These are phyloP conservation scores for Peromyscus melanophrys DNA, from an alignment of 2,797 vertebrate species.

Conservation along the genomic window DNA sequence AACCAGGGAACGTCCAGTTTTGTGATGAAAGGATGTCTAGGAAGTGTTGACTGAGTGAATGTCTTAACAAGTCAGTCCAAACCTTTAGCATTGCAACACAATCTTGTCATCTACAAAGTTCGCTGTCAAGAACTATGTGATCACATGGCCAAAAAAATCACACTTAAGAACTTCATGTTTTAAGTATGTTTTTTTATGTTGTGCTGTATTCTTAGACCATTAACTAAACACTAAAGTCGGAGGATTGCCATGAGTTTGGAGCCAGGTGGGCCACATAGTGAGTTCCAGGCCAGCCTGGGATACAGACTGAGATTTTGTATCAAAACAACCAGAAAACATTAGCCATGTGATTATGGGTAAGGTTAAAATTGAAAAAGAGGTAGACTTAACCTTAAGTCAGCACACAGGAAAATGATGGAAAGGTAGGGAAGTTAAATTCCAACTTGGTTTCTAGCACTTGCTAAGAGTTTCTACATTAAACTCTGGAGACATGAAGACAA, in stretches of 20 bases:
- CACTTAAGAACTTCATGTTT: not conserved
- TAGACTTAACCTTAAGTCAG: not conserved
- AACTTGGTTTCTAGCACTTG: constrained; percentile 13
- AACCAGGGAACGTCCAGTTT: not conserved
- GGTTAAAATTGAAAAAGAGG: not conserved
- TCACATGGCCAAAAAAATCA: not conserved
- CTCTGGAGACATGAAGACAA: not conserved
- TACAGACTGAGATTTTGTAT: not conserved
- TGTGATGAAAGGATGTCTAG: constrained; percentile 10
- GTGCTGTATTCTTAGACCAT: not conserved
- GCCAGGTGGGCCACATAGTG: not conserved
- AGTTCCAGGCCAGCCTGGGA: not conserved
- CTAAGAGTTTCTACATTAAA: not conserved
- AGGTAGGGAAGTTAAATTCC: not conserved
- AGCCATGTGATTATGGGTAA: not conserved
- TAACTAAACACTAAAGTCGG: not conserved
- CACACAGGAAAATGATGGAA: not conserved
- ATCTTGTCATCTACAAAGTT: not conserved
- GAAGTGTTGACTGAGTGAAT: not conserved
- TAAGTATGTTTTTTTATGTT: not conserved
- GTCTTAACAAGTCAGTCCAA: not conserved
- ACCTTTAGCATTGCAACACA: not conserved
- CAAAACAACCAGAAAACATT: not conserved
- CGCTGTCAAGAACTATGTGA: not conserved
- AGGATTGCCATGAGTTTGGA: not conserved